A percentile compares a stretch with the other conserved stretches of the same genome.
These are phyloP conservation scores for Physella acuta DNA, from an alignment of 1,140 invertebrate genomes.

Conservation along the genomic window DNA sequence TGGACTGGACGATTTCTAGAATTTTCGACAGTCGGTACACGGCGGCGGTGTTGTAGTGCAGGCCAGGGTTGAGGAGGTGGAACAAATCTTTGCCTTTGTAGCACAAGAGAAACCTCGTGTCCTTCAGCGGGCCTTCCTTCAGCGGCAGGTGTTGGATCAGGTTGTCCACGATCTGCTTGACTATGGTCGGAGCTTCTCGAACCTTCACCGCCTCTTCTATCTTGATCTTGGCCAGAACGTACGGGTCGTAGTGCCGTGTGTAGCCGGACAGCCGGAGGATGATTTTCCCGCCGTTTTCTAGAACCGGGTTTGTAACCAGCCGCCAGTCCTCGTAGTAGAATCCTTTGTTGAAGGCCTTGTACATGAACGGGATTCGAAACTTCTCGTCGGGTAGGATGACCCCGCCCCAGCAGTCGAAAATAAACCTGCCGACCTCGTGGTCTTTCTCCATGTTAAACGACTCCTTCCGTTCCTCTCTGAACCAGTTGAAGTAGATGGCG, in stretches of 20 bases:
- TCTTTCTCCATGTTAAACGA: too few relatives aligned
- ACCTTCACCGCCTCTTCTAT: constrained; percentile 2
- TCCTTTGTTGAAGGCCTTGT: background rate
- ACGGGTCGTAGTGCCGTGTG: constrained; percentile 10
- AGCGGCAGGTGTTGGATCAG: constrained; percentile 7
- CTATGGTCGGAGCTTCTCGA: background rate
- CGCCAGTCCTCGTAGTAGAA: constrained; percentile 16
- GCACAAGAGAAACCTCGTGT: constrained; percentile 7
- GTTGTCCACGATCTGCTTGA: background rate
- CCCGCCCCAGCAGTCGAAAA: constrained; percentile 17
- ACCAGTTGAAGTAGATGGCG: constrained; percentile 9
- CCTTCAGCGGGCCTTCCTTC: background rate
- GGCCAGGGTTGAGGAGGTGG: background rate
- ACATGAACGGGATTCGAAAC: constrained; percentile 10
- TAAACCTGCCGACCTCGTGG: background rate
- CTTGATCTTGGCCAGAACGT: background rate
- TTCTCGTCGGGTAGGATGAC: constrained; percentile 6
- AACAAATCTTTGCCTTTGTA: constrained; percentile 17
- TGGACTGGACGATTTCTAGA: background rate
- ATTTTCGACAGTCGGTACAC: constrained; percentile 13
- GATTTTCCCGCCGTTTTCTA: constrained; percentile 17
- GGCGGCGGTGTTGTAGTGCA: constrained; percentile 10
- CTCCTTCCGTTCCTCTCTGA: too few relatives aligned
- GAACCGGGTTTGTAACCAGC: constrained; percentile 5
- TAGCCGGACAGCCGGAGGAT: constrained; percentile 7